Percentiles rank a stretch among this genome's conserved stretches.
These are phyloP conservation scores for Paramormyrops hopkinsi DNA, from an alignment of 2,797 vertebrate species.

Conservation along the genomic window DNA sequence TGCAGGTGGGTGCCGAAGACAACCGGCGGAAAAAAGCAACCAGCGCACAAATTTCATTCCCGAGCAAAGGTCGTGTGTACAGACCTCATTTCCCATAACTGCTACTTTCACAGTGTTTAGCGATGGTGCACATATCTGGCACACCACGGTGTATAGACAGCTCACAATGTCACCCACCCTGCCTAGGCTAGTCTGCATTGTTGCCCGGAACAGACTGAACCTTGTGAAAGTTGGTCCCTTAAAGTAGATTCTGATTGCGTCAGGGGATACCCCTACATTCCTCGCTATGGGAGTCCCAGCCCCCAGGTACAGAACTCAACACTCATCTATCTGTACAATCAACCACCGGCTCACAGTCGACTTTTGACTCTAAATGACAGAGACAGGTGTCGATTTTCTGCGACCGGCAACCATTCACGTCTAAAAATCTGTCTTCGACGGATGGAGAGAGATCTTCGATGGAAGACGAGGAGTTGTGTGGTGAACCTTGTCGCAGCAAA, in stretches of 20 bases:
- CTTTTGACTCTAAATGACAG: neutral
- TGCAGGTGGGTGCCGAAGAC: neutral
- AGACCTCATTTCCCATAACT: neutral
- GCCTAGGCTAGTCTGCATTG: neutral
- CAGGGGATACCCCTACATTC: neutral
- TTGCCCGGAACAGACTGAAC: neutral
- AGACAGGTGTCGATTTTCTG: neutral
- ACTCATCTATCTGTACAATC: neutral
- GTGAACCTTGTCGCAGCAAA: neutral
- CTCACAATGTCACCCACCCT: neutral
- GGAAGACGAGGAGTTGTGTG: neutral
- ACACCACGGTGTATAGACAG: slow-evolving; percentile 11
- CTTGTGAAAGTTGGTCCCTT: slow-evolving; percentile 7
- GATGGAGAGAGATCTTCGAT: neutral
- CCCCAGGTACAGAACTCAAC: neutral
- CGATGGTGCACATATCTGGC: slow-evolving; percentile 32
- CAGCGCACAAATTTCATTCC: neutral
- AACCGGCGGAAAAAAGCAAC: slow-evolving; percentile 5
- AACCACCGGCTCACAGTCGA: neutral
- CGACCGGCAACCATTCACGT: neutral
- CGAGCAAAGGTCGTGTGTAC: neutral
- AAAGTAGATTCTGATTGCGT: neutral
- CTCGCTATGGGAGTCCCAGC: neutral
- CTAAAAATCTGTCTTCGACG: neutral
- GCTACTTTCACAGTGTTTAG: slow-evolving; percentile 55